Evolutionary conservation across 2,797 vertebrate genomes (phyloP), one percentile per base, ranked within the genome.

Genomic region (Percopsis omiscomaycus): DNA sequence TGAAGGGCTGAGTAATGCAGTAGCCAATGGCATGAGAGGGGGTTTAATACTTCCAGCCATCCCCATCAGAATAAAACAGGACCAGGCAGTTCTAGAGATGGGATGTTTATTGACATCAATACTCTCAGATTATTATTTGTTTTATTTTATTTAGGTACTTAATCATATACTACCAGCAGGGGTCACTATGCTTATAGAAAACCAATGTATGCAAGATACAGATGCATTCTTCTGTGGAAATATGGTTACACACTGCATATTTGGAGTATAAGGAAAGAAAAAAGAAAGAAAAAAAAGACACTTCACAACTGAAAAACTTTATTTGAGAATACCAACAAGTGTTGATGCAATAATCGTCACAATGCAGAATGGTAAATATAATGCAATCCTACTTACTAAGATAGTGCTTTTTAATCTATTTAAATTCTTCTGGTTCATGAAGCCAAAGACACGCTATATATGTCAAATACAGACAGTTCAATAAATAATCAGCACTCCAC

Each of bases 401-500:
- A 89, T 88, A 86, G 86, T 84, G 83, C 78, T 85, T 88, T 88
- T 74, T 90, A 81, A 87, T 73, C 77, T 86, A 75, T 84, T 82
- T 78, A 89, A 81, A 80, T 78, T 87, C 71, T 83, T 90, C 64
- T 77, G 74, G 74, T 79, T 86, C 50, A 79, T 70, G 80, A 83
- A 92, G 90, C 84, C 81, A 54, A 90, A 87, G 83, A 88, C 87
- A 91, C 90, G 87, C 83, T 86, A 86, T 76, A 78, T 86, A 90
- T 82, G 82, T 83, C 67, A 58, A 89, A 85, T 80, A 86, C 78
- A 86, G 81, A 91, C 84, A 88, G 80, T 79, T 92, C 89, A 91
- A 93, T 92, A 92, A 92, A 93, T 92, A 92, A 89, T 74, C 72
- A 66, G 90, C 91, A 92, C 92, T 93, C 89, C 91, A 92, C 89